Evolutionary conservation across 2,113 vertebrate genomes (phyloP), one percentile per base, ranked within the genome.

Genomic region (Gadus chalcogrammus): DNA sequence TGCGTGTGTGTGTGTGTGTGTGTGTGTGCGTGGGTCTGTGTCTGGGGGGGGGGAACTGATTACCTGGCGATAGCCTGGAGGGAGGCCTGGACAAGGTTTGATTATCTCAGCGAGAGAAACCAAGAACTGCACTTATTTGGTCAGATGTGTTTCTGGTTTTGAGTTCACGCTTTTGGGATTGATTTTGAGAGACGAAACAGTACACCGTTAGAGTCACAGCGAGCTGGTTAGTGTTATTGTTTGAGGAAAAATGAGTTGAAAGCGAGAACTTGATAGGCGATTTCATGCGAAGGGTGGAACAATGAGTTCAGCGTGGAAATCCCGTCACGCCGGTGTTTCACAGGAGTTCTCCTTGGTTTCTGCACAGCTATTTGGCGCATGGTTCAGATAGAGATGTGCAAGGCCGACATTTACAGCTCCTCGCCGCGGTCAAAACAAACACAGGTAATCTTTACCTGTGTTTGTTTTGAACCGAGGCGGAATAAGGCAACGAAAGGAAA

Each of bases 81-180:
- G 66, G 75, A 17, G 65, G 68, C 71, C 16, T 68, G 15, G 38
- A 70, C 70, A 74, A 65, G 59, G 75, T 70, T 72, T 76, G 77
- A 88, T 79, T 79, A 78, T 76, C 71, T 28, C 66, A 71, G 68
- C 1, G 68, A 58, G 35, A 65, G 66, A 69, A 75, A 75, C 52
- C 65, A 70, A 72, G 38, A 75, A 38, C 82, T 63, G 72, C 82
- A 75, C 76, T 79, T 79, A 77, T 87, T 83, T 87, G 82, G 82
- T 74, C 78, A 78, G 81, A 85, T 75, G 68, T 65, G 64, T 81
- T 76, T 73, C 77, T 13, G 67, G 71, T 61, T 77, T 78, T 71
- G 15, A 60, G 18, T 15, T 62, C 42, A 48, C 42, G 8, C 15
- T 28, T 27, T 62, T 15, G 8, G 27, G 28, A 42, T 27, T 15